A percentile compares a stretch with the other conserved stretches of the same genome.
phyloP scores from a whole-genome alignment of 2,797 vertebrate species.

The Eulemur mongoz region DNA sequence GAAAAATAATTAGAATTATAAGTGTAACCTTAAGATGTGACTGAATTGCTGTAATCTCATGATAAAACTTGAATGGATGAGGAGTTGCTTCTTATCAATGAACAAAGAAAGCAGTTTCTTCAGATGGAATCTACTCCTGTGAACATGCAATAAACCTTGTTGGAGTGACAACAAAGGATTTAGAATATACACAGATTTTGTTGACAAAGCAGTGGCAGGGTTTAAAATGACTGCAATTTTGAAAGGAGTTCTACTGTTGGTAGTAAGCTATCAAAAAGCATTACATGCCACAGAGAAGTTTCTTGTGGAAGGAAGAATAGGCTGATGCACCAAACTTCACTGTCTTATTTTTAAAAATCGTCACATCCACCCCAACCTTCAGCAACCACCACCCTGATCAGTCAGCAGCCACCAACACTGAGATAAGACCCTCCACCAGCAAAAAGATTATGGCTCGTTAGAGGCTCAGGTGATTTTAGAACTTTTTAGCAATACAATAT shows the following conservation, averaged over 20 bases:
- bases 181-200: background rate
- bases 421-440: background rate
- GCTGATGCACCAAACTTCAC: background rate
- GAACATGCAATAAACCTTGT: background rate
- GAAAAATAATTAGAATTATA: background rate
- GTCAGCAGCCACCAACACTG: background rate
- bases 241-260: background rate
- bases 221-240: background rate
- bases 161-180: background rate
- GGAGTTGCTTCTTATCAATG: background rate
- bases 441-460: background rate
- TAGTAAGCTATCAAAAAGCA: background rate
- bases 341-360: background rate
- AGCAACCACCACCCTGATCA: background rate
- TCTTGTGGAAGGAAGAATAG: background rate
- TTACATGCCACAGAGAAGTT: background rate
- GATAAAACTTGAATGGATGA: background rate
- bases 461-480: background rate
- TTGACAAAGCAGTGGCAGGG: background rate
- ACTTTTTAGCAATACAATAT: background rate
- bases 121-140: background rate
- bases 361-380: background rate
- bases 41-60: background rate
- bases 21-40: background rate
- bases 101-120: background rate